Evolutionary conservation across 2,888 invertebrate genomes (phyloP).

Genomic region (Pyrocoelia pectoralis): DNA sequence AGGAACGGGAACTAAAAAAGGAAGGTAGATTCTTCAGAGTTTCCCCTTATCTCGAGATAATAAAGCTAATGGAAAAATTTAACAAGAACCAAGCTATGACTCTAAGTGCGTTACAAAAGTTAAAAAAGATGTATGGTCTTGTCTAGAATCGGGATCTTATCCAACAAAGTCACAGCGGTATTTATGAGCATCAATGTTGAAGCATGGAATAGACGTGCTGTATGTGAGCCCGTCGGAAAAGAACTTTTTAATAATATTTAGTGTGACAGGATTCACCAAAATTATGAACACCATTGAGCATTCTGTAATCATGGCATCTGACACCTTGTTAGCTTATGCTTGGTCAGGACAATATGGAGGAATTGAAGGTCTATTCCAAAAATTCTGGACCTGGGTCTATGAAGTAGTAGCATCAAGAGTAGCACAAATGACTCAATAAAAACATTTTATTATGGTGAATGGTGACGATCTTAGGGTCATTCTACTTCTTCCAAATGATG

Average conservation of each 20-base stretch:
- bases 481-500: no score
- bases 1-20: neutral
- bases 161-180: no score
- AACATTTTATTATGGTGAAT: conserved; percentile 8
- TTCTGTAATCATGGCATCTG: neutral
- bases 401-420: neutral
- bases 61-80: neutral
- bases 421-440: neutral
- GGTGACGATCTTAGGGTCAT: no score
- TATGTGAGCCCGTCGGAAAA: conserved; percentile 10
- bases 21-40: neutral
- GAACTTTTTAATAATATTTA: conserved; percentile 6
- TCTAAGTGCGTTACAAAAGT: neutral
- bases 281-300: neutral
- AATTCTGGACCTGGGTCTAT: conserved; percentile 6
- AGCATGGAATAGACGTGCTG: neutral
- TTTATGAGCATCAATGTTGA: neutral
- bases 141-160: no score
- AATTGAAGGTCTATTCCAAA: conserved; percentile 8
- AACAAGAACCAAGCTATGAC: conserved; percentile 9
- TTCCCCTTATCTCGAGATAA: neutral
- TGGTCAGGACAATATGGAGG: conserved; percentile 6
- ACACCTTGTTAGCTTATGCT: neutral
- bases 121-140: neutral
- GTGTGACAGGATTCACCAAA: no score